Percentiles rank a stretch among this genome's conserved stretches.
phyloP scores from a whole-genome alignment of 2,113 vertebrate species.

The Oxyruncus cristatus region DNA sequence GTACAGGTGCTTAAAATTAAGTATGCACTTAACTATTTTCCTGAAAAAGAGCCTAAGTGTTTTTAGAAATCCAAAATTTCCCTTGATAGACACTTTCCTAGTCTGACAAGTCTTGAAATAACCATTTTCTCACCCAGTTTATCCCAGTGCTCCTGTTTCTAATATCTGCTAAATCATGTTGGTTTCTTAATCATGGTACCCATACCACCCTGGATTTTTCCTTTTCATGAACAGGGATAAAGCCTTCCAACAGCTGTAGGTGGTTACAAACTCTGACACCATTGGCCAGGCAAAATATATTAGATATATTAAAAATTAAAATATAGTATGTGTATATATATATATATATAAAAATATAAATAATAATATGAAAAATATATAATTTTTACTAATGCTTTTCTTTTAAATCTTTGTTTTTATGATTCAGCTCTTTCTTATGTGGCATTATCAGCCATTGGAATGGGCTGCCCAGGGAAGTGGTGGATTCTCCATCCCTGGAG shows the following conservation, averaged over 20 bases:
- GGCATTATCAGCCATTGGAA: too few relatives aligned
- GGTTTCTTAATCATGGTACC: not conserved
- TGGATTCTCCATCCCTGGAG: too few relatives aligned
- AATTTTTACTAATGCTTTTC: not conserved
- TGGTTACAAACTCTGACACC: not conserved
- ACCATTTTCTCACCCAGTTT: not conserved
- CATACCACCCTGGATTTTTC: not conserved
- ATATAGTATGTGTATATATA: not conserved
- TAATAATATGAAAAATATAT: not conserved
- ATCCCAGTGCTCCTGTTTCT: slow-evolving; percentile 14
- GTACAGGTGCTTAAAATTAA: slow-evolving; percentile 62
- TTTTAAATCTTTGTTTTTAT: not conserved
- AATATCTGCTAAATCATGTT: slow-evolving; percentile 1
- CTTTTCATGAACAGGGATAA: not conserved
- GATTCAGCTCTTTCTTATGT: not conserved
- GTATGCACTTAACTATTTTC: slow-evolving; percentile 6
- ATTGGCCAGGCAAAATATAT: not conserved
- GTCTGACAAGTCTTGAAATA: slow-evolving; percentile 25
- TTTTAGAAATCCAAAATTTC: not conserved
- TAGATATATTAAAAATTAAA: not conserved
- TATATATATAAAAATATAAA: not conserved
- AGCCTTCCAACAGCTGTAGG: not conserved
- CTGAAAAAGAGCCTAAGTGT: slow-evolving; percentile 3
- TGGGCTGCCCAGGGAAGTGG: too few relatives aligned
- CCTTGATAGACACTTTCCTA: slow-evolving; percentile 44